These are phyloP conservation scores for Stichodactyla mertensii DNA, from an alignment of 64 coral and sea anemone genomes.

Conservation along the genomic window DNA sequence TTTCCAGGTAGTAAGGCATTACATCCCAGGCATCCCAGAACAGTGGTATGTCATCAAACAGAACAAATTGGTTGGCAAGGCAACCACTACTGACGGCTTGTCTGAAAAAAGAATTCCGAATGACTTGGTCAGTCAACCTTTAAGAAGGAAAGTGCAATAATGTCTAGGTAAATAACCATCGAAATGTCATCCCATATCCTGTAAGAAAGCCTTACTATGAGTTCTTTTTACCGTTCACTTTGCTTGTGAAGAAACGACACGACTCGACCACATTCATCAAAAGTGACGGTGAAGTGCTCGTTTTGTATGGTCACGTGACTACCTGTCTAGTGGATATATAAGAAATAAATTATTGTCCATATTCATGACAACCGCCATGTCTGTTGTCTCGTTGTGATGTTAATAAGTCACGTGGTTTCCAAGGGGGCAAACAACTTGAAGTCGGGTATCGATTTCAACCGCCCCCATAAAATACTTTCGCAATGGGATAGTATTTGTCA, in stretches of 20 bases:
- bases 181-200: too few relatives aligned
- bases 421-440: too few relatives aligned
- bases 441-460: too few relatives aligned
- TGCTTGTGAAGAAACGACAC: slow-evolving; percentile 45
- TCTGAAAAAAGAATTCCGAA: slow-evolving; percentile 31
- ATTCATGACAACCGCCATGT: too few relatives aligned
- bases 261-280: slow-evolving; percentile 40
- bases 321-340: not conserved
- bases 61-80: slow-evolving; percentile 75
- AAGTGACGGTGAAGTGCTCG: slow-evolving; percentile 9
- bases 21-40: slow-evolving; percentile 99
- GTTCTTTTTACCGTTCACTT: slow-evolving; percentile 33
- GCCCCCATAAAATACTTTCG: too few relatives aligned
- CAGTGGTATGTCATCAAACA: slow-evolving; percentile 90
- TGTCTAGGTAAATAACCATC: not conserved
- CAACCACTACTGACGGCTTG: slow-evolving; percentile 65
- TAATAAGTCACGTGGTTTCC: too few relatives aligned
- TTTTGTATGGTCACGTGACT: slow-evolving; percentile 36
- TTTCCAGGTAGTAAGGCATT: slow-evolving; percentile 93
- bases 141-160: not conserved
- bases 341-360: too few relatives aligned
- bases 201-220: too few relatives aligned
- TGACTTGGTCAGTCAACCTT: too few relatives aligned
- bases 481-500: too few relatives aligned
- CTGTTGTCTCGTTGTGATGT: too few relatives aligned